Percentiles rank a stretch among this genome's conserved stretches.
Evolutionary conservation across 2,113 vertebrate species (phyloP).

Genomic region (Albula glossodonta): DNA sequence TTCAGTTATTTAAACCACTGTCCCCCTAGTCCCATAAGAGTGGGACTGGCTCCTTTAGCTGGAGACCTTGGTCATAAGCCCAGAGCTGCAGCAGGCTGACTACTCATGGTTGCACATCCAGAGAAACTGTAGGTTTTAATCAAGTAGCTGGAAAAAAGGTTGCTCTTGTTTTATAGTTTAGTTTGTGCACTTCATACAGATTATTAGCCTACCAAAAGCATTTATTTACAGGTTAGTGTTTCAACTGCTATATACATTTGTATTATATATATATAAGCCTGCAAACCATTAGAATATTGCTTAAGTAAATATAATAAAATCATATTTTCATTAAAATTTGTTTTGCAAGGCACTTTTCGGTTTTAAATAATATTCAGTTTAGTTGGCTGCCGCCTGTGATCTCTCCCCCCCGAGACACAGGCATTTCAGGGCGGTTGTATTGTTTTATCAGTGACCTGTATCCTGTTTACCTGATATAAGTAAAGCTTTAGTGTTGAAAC

Average conservation of each 20-base stretch:
- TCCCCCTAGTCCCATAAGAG: neutral
- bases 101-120: neutral
- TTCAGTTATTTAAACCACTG: too few relatives aligned
- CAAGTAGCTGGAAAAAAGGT: neutral
- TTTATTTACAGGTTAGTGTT: neutral
- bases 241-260: neutral
- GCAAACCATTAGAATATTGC: neutral
- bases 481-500: conserved; percentile 69
- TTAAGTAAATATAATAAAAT: neutral
- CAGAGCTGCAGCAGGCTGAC: neutral
- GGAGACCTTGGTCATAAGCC: neutral
- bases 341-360: neutral
- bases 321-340: neutral
- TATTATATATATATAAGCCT: neutral
- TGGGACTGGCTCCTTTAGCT: neutral
- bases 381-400: neutral
- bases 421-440: conserved; percentile 59
- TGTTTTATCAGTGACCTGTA: conserved; percentile 78
- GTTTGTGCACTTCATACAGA: neutral
- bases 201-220: neutral
- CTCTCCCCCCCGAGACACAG: neutral
- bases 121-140: neutral
- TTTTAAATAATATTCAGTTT: neutral
- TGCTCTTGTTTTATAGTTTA: neutral
- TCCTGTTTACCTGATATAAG: conserved; percentile 79